Evolutionary conservation across 2,888 invertebrate species (phyloP), one percentile per base, ranked within the genome.

Genomic region (Villa cingulata): DNA sequence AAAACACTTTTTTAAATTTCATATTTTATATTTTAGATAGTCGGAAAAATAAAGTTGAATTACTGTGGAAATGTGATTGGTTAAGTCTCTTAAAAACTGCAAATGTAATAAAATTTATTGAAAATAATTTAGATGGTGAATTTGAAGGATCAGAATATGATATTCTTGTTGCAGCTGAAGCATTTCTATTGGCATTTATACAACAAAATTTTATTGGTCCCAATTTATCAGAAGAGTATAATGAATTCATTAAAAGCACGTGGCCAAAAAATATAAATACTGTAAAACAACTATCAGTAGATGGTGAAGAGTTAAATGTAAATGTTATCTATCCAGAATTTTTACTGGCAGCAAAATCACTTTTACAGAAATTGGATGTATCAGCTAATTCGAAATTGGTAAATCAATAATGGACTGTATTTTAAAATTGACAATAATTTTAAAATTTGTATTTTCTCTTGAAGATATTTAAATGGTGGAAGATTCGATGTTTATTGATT

Each of bases 141-240:
- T 10, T 17, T 3, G 41, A 44, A 1, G 48, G 54, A 23, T 12
- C 41, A 6, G 41, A 54, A 10, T 39, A 53, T 1, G 23, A 47
- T 1, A 23, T 52, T 10, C 45, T 59, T 10, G 34, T 59, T 2
- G 51, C 77, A 45, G 84, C 80, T 3, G 72, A 86, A 17, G 74
- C 81, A 36, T 74, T 80, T 54, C 68, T 87, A 27, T 71, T 83
- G 43, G 73, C 75, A 23, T 92, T 90, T 68, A 75, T 86, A 46
- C 84, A 88, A 63, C 74, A 74, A 45, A 92, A 92, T 68, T 91
- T 87, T 77, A 81, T 82, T 43, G 85, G 90, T 1, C 86, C 87
- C 4, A 66, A 72, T 39, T 61, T 74, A 27, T 59, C 72, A 1
- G 59, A 72, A 1, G 59, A 65, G 40, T 57, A 73, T 41, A 61